Conservation (phyloP, 2,888 invertebrate genomes). For the Syrphus vitripennis region DNA sequence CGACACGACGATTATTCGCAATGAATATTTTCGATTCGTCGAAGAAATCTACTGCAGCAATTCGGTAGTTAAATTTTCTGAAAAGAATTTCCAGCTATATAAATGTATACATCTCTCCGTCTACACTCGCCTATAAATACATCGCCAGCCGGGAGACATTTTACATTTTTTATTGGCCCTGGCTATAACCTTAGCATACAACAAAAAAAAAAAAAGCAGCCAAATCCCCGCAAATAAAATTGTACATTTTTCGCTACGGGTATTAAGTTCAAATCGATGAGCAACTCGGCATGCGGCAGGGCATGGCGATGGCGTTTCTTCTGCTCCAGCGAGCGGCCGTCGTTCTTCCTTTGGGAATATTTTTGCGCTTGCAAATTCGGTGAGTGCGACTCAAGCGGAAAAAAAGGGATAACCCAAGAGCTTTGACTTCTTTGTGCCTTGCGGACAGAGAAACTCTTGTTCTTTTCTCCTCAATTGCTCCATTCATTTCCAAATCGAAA, state of each 20-base stretch:
- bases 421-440: constrained; percentile 45
- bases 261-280: constrained; percentile 69
- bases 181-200: not conserved
- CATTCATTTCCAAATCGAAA: constrained; percentile 16
- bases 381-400: not conserved
- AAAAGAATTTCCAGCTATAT: constrained; percentile 55
- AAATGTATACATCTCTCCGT: not conserved
- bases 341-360: not conserved
- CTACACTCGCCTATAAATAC: not conserved
- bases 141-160: constrained; percentile 39
- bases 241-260: constrained; percentile 61
- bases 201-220: constrained; percentile 35
- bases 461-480: not conserved
- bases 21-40: constrained; percentile 56
- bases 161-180: constrained; percentile 61
- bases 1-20: constrained; percentile 46
- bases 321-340: not conserved
- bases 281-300: not conserved
- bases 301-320: not conserved
- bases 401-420: constrained; percentile 36
- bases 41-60: constrained; percentile 59
- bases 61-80: constrained; percentile 59
- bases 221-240: constrained; percentile 67
- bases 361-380: not conserved
- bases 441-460: constrained; percentile 55